phyloP scores from a whole-genome alignment of 2,888 invertebrate genomes.

The Drosophila dives region DNA sequence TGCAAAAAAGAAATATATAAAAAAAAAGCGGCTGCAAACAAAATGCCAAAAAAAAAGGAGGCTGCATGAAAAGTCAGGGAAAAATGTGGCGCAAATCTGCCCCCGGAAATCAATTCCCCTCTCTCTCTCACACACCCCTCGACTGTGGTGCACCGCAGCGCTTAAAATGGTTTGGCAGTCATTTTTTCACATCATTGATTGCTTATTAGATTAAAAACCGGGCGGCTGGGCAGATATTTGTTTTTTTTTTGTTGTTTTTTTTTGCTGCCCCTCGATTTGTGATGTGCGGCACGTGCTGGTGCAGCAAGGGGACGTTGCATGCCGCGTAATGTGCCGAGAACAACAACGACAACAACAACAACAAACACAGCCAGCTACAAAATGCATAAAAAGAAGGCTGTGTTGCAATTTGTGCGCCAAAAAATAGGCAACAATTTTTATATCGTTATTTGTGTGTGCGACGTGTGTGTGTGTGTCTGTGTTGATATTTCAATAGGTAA shows the following conservation, averaged over 20 bases:
- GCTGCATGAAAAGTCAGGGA: constrained; percentile 5
- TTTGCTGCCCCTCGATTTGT: constrained; percentile 26
- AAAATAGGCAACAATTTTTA: constrained; percentile 65
- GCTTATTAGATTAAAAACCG: constrained; percentile 80
- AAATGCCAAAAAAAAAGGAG: constrained; percentile 37
- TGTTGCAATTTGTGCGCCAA: constrained; percentile 72
- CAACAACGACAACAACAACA: constrained; percentile 32
- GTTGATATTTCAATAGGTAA: constrained; percentile 36
- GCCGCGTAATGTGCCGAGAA: constrained; percentile 68
- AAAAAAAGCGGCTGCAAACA: constrained; percentile 30
- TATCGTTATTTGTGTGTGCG: constrained; percentile 20
- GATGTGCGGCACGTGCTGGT: constrained; percentile 65
- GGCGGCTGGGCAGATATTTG: constrained; percentile 55
- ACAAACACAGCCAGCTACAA: constrained; percentile 26
- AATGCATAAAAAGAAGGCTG: constrained; percentile 62
- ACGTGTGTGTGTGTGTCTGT: constrained; percentile 1
- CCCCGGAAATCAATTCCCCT: constrained; percentile 11
- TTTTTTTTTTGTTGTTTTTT: constrained; percentile 11
- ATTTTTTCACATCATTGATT: constrained; percentile 82
- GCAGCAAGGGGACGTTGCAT: constrained; percentile 39
- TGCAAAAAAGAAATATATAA: constrained; percentile 14
- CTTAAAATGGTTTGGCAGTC: constrained; percentile 80
- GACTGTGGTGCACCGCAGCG: constrained; percentile 72
- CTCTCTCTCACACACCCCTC: neutral
- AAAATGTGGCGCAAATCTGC: constrained; percentile 29